A percentile compares a stretch with the other conserved stretches of the same genome.
Evolutionary conservation across 2,888 invertebrate species (phyloP).

Genomic region (Drosophila nr. medialis): DNA sequence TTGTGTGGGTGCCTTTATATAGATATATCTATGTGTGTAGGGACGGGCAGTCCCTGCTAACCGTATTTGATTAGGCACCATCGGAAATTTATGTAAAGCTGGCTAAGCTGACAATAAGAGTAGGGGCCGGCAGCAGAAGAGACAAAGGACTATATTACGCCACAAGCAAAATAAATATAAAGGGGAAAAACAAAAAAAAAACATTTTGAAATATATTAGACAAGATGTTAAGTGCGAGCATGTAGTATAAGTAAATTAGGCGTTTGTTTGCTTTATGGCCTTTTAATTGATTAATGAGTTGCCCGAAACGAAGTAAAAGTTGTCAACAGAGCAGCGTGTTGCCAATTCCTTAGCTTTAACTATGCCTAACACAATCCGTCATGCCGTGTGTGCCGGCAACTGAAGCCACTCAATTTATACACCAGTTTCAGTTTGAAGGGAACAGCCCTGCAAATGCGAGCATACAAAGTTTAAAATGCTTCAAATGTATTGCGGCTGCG

Average conservation of each 20-base stretch:
- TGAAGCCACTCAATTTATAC: constrained; percentile 25
- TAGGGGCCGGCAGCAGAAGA: constrained; percentile 6
- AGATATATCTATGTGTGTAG: neutral
- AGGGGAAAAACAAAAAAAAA: constrained; percentile 3
- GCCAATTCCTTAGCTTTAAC: constrained; percentile 41
- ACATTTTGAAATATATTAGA: constrained; percentile 49
- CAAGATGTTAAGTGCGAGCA: constrained; percentile 50
- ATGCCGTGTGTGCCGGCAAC: constrained; percentile 15
- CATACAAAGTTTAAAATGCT: constrained; percentile 63
- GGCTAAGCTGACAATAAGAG: constrained; percentile 43
- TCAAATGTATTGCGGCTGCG: constrained; percentile 61
- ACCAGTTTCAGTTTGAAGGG: constrained; percentile 4
- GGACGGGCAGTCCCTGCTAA: constrained; percentile 23
- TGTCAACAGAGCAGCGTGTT: constrained; percentile 60
- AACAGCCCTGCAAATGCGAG: constrained; percentile 24
- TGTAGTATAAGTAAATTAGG: constrained; percentile 52
- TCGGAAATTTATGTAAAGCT: constrained; percentile 71
- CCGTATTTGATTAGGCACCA: constrained; percentile 69
- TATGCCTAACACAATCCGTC: constrained; percentile 49
- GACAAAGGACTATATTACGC: constrained; percentile 7
- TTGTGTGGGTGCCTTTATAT: neutral
- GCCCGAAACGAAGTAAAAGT: constrained; percentile 35
- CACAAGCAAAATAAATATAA: neutral
- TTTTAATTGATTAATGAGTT: constrained; percentile 76
- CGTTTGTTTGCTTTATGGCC: constrained; percentile 57